Conservation (phyloP, 2,113 vertebrate species). For the Lasiurus cinereus region DNA sequence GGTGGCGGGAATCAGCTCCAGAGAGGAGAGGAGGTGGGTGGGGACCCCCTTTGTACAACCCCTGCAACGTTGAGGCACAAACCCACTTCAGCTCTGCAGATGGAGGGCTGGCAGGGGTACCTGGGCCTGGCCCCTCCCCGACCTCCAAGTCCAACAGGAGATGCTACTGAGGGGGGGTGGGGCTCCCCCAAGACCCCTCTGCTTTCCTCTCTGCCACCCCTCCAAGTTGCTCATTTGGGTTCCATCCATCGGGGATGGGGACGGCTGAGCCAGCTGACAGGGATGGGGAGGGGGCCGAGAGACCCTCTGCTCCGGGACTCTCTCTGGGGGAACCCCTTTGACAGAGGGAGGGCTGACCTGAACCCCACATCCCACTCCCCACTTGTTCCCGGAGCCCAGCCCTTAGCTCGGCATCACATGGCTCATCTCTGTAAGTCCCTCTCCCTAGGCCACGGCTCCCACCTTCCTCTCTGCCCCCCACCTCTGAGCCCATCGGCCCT, state of each 20-base stretch:
- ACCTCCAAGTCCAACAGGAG: accelerated
- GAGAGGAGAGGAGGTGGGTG: not conserved
- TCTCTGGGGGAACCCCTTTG: no score
- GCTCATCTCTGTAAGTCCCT: not conserved
- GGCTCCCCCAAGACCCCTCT: not conserved
- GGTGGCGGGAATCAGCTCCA: not conserved
- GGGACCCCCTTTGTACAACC: no score
- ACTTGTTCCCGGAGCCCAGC: accelerated
- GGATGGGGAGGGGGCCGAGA: no score
- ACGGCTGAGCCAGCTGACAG: not conserved
- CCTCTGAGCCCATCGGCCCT: not conserved
- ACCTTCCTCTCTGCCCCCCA: no score
- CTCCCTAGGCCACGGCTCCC: not conserved
- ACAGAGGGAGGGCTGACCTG: accelerated
- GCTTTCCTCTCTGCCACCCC: not conserved
- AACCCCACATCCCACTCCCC: no score
- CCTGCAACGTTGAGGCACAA: no score
- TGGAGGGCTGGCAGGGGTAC: no score
- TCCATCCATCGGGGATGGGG: not conserved
- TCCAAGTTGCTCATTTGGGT: not conserved
- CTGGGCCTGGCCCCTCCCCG: accelerated
- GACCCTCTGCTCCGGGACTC: no score
- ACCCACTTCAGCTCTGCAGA: no score
- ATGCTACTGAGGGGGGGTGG: accelerated
- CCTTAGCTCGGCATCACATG: accelerated